These are phyloP conservation scores for Pterocles orientalis DNA, from an alignment of 2,113 vertebrate genomes.

Conservation along the genomic window DNA sequence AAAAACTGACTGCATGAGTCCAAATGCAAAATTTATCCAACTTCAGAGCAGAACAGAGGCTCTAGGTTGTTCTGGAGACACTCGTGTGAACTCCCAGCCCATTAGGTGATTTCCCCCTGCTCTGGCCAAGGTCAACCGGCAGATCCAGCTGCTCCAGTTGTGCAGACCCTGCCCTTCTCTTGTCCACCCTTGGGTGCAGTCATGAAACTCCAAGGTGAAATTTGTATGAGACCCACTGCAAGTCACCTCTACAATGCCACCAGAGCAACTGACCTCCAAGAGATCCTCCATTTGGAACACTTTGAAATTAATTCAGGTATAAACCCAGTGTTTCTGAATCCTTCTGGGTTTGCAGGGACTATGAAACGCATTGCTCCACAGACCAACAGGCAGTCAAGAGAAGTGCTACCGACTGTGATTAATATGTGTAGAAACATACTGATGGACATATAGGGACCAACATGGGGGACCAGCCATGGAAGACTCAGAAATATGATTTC, in stretches of 20 bases:
- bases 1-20: background rate
- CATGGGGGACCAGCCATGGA: background rate
- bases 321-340: background rate
- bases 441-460: background rate
- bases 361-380: background rate
- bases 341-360: background rate
- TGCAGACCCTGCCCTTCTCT: background rate
- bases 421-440: background rate
- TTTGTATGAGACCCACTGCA: background rate
- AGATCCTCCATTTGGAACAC: background rate
- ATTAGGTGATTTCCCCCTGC: background rate
- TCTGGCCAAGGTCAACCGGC: background rate
- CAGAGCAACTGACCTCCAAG: accelerated
- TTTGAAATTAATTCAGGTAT: background rate
- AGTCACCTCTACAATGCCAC: background rate
- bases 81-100: background rate
- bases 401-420: background rate
- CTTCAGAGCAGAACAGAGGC: background rate
- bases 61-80: background rate
- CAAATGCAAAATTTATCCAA: background rate
- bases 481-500: background rate
- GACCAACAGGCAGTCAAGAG: background rate
- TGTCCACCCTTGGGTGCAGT: background rate
- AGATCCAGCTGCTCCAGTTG: background rate
- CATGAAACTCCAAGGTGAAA: background rate